phyloP scores from a whole-genome alignment of 2,888 invertebrate species.

The Trichogramma evanescens region DNA sequence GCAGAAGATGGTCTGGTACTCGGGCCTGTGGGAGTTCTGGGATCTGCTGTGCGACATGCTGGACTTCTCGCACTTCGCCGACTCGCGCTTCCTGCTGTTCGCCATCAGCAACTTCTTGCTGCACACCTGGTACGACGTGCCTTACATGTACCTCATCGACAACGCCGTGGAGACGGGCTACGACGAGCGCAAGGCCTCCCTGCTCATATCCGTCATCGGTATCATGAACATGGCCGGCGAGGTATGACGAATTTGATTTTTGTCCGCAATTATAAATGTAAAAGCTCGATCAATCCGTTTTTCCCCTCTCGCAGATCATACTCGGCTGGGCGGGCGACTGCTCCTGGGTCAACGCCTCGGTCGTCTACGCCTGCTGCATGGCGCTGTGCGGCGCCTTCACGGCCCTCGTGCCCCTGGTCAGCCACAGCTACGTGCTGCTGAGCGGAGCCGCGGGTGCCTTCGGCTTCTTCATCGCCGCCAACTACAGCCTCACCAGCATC shows the following conservation, averaged over 20 bases:
- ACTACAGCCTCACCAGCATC: conserved; percentile 85
- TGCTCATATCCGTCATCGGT: conserved; percentile 80
- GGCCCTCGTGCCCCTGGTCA: conserved; percentile 59
- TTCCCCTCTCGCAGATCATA: conserved; percentile 54
- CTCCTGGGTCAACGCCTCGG: conserved; percentile 66
- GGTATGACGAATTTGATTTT: conserved; percentile 51
- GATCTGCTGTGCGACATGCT: conserved; percentile 70
- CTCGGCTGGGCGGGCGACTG: conserved; percentile 85
- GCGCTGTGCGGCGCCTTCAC: conserved; percentile 63
- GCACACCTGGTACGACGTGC: conserved; percentile 89
- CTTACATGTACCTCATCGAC: conserved; percentile 85
- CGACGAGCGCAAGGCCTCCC: conserved; percentile 66
- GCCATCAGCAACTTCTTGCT: conserved; percentile 82
- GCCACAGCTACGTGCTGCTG: conserved; percentile 54
- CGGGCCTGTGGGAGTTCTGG: conserved; percentile 71
- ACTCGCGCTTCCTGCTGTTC: conserved; percentile 69
- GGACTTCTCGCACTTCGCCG: conserved; percentile 73
- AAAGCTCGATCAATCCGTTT: neutral
- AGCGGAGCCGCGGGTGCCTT: conserved; percentile 68
- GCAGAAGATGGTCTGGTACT: conserved; percentile 68
- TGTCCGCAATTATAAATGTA: too few relatives aligned
- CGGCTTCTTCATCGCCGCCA: conserved; percentile 85
- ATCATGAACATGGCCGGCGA: conserved; percentile 83
- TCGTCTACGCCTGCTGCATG: conserved; percentile 79
- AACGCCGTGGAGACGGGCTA: conserved; percentile 67